phyloP scores from a whole-genome alignment of 2,797 vertebrate species.

The Eurystomus glaucurus region DNA sequence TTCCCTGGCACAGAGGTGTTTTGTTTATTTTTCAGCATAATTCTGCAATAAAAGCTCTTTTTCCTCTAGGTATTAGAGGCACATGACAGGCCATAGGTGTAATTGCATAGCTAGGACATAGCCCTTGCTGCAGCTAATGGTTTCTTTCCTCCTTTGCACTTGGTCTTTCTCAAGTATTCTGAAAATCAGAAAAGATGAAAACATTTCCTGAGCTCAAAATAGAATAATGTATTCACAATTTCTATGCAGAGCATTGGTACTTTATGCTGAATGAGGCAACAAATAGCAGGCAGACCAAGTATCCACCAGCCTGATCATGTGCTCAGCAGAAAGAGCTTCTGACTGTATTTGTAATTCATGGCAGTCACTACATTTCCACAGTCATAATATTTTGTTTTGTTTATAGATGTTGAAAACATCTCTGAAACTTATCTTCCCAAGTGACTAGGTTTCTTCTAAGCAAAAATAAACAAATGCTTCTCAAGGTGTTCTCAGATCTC shows the following conservation, averaged over 20 bases:
- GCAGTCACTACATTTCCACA: neutral
- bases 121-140: slow-evolving; percentile 2
- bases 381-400: slow-evolving; percentile 53
- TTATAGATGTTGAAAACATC: neutral
- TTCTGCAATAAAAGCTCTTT: slow-evolving; percentile 14
- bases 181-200: neutral
- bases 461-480: neutral
- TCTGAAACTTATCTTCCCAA: slow-evolving; percentile 28
- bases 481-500: neutral
- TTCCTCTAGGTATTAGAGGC: neutral
- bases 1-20: neutral
- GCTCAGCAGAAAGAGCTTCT: neutral
- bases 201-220: neutral
- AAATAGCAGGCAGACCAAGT: neutral
- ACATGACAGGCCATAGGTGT: neutral
- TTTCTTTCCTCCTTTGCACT: slow-evolving; percentile 27
- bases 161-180: neutral
- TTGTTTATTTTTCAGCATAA: slow-evolving; percentile 18
- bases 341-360: neutral
- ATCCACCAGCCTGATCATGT: neutral
- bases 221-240: neutral
- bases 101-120: neutral
- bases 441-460: neutral
- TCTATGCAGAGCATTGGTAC: neutral
- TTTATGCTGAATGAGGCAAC: slow-evolving; percentile 6